These are phyloP conservation scores for Anolis carolinensis DNA, from an alignment of 2,113 vertebrate species.

Conservation along the genomic window DNA sequence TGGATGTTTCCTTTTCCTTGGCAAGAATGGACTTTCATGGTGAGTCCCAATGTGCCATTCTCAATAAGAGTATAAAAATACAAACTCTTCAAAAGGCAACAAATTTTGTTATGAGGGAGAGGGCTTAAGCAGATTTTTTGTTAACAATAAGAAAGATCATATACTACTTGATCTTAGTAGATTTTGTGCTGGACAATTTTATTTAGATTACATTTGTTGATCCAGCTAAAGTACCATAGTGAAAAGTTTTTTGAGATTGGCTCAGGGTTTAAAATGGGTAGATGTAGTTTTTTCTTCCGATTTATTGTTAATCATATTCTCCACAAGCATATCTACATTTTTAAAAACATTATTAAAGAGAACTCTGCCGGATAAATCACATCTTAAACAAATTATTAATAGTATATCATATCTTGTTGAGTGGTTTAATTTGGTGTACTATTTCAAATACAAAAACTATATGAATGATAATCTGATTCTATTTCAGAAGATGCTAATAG, in stretches of 20 bases:
- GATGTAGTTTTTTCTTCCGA: neutral
- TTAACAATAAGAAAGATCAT: neutral
- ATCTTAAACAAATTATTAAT: neutral
- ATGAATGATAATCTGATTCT: neutral
- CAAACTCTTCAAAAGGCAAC: too few species aligned
- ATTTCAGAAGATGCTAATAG: accelerated
- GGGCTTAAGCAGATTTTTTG: too few species aligned
- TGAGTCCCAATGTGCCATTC: too few species aligned
- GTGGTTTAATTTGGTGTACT: neutral
- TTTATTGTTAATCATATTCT: neutral
- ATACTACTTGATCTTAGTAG: neutral
- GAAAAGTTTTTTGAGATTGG: neutral
- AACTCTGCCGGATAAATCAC: neutral
- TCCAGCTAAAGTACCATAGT: neutral
- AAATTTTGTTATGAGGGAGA: neutral
- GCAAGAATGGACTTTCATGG: too few species aligned
- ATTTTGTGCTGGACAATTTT: neutral
- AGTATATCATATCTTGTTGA: too few species aligned
- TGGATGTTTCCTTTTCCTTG: too few species aligned
- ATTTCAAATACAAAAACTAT: neutral
- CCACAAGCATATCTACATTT: neutral
- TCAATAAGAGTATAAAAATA: too few species aligned
- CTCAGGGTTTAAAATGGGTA: neutral
- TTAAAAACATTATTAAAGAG: slow-evolving; percentile 2
- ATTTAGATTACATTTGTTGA: neutral